Percentiles rank a stretch among this genome's conserved stretches.
Conservation (phyloP, 2,797 vertebrate genomes). For the Gallinago stenura region DNA sequence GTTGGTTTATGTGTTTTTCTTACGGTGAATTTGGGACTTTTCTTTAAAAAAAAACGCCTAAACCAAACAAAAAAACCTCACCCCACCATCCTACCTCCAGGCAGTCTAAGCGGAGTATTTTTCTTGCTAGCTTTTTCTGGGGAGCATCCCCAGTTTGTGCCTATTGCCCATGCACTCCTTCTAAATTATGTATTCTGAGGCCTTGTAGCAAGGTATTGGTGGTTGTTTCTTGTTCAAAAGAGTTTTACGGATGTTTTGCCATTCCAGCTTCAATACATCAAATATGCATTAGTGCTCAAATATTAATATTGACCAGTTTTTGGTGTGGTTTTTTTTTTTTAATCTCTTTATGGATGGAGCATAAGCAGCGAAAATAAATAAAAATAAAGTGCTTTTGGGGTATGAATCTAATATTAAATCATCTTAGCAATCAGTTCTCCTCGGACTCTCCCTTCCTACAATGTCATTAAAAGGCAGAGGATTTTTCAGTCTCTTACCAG, state of each 20-base stretch:
- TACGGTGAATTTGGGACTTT: background rate
- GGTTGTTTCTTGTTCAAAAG: conserved; percentile 12
- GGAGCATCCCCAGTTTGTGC: background rate
- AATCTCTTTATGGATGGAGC: background rate
- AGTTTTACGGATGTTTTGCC: background rate
- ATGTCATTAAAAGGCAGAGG: background rate
- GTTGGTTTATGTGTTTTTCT: background rate
- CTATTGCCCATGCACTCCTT: background rate
- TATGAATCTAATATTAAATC: background rate
- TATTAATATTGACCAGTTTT: conserved; percentile 27
- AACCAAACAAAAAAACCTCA: background rate
- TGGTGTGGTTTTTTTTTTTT: background rate
- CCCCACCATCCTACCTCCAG: background rate
- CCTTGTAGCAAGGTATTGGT: background rate
- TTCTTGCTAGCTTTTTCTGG: background rate
- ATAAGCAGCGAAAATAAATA: background rate
- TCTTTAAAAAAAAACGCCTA: background rate
- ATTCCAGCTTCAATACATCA: conserved; percentile 34
- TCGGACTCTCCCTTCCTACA: background rate
- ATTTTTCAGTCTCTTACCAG: background rate
- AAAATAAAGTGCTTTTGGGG: background rate
- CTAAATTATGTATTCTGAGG: conserved; percentile 53
- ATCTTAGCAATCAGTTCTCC: background rate
- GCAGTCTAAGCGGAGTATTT: background rate
- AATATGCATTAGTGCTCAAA: conserved; percentile 33